Percentiles rank a stretch among this genome's conserved stretches.
Evolutionary conservation across 2,113 vertebrate genomes (phyloP).

Genomic region (Hippotragus niger): DNA sequence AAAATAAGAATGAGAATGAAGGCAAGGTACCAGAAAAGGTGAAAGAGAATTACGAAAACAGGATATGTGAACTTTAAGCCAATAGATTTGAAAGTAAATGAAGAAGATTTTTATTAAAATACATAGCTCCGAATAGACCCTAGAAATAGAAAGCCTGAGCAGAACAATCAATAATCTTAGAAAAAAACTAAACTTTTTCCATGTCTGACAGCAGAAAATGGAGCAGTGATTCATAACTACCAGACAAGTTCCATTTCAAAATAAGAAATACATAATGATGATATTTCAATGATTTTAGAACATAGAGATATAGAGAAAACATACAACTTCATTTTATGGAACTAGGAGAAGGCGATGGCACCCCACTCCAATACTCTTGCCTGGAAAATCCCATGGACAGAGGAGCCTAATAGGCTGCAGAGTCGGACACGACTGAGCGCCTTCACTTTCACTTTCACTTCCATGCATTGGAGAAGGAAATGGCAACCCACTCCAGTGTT

Average conservation of each 20-base stretch:
- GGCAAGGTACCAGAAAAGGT: not conserved
- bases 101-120: not conserved
- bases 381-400: too few species aligned
- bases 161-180: not conserved
- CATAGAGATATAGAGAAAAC: not conserved
- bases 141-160: not conserved
- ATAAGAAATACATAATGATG: not conserved
- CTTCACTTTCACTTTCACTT: too few species aligned
- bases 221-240: not conserved
- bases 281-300: not conserved
- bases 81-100: not conserved
- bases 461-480: too few species aligned
- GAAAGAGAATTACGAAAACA: not conserved
- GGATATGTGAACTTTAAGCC: not conserved
- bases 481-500: too few species aligned
- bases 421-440: too few species aligned
- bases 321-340: not conserved
- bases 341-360: not conserved
- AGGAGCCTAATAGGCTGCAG: too few species aligned
- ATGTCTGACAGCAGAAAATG: not conserved
- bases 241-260: not conserved
- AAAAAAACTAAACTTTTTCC: not conserved
- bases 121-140: not conserved
- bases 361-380: too few species aligned
- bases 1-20: not conserved